A percentile compares a stretch with the other conserved stretches of the same genome.
phyloP scores from a whole-genome alignment of 2,113 vertebrate species.

The Saccopteryx leptura region DNA sequence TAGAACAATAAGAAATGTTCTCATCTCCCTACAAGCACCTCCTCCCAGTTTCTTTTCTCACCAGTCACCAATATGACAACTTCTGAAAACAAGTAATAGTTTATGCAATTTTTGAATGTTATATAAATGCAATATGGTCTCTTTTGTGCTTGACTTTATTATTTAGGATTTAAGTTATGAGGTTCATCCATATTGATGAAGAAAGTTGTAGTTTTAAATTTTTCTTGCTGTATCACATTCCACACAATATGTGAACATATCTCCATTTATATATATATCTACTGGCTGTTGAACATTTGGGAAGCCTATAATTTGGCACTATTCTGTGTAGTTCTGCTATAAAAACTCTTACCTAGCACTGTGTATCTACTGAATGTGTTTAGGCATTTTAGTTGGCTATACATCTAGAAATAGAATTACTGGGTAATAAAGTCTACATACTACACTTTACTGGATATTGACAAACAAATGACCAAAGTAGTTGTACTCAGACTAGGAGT shows the following conservation, averaged over 20 bases:
- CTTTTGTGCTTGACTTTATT: background rate
- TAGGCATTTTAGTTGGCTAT: background rate
- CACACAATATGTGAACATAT: background rate
- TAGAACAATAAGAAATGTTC: background rate
- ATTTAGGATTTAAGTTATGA: background rate
- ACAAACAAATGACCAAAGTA: too few species aligned
- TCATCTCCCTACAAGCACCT: background rate
- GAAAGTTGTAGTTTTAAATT: background rate
- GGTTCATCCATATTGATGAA: background rate
- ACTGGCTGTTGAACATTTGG: background rate
- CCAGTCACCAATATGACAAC: background rate
- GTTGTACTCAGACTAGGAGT: background rate
- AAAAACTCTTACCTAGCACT: background rate
- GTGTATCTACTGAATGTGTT: background rate
- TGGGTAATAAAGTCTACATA: background rate
- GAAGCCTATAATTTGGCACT: conserved; percentile 43
- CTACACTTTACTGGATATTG: background rate
- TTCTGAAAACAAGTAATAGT: background rate
- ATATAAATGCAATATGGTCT: background rate
- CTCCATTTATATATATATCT: background rate
- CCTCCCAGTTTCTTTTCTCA: background rate
- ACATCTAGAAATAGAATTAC: background rate
- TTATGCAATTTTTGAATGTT: background rate
- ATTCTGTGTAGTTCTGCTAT: background rate
- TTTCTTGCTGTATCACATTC: background rate